These are phyloP conservation scores for Odontamblyopus lacepedii DNA, from an alignment of 2,797 vertebrate species.

Conservation along the genomic window DNA sequence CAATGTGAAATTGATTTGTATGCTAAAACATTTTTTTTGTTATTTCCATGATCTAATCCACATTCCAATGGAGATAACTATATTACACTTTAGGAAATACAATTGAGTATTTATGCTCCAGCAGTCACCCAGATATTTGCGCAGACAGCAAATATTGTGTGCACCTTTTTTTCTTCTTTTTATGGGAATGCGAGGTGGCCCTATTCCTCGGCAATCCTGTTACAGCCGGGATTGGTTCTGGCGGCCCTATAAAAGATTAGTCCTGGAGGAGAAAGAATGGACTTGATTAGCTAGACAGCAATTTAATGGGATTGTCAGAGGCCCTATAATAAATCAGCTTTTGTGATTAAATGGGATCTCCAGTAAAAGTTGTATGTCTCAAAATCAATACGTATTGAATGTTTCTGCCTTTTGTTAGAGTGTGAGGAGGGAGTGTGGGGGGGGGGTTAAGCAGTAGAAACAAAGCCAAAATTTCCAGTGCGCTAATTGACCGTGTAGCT, in stretches of 20 bases:
- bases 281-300: constrained; percentile 87
- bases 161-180: constrained; percentile 49
- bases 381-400: constrained; percentile 85
- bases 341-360: constrained; percentile 86
- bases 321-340: constrained; percentile 85
- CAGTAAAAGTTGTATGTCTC: constrained; percentile 82
- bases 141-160: constrained; percentile 7
- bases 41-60: background rate
- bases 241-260: constrained; percentile 82
- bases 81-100: background rate
- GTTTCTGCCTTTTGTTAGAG: constrained; percentile 73
- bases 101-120: background rate
- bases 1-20: background rate
- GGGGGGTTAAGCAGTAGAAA: constrained; percentile 33
- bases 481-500: constrained; percentile 63
- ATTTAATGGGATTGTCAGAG: constrained; percentile 87
- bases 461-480: constrained; percentile 68
- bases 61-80: background rate
- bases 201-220: constrained; percentile 76
- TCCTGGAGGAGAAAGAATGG: constrained; percentile 81
- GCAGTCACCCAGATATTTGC: constrained; percentile 1
- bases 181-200: constrained; percentile 42
- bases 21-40: background rate
- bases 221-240: constrained; percentile 79
- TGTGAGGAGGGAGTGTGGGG: constrained; percentile 19